A percentile compares a stretch with the other conserved stretches of the same genome.
phyloP scores from a whole-genome alignment of 2,113 vertebrate genomes.

The Cairina moschata region DNA sequence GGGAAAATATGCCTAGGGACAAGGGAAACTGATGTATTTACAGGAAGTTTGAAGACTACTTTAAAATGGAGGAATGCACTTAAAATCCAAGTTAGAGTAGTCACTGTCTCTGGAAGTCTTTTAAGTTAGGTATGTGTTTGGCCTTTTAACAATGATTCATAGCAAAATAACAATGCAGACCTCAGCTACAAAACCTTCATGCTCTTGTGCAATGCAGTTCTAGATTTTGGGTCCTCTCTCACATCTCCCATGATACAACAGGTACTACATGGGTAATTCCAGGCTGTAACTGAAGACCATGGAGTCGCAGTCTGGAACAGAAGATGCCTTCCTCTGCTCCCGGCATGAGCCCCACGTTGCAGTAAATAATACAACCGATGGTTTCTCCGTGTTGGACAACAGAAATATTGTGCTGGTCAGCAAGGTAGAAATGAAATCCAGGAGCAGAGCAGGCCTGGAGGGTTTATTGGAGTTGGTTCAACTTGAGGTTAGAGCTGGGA shows the following conservation, averaged over 20 bases:
- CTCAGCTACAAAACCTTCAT: not conserved
- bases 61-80: not conserved
- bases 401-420: not conserved
- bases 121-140: not conserved
- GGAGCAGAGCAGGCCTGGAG: not conserved
- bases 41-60: not conserved
- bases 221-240: not conserved
- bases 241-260: not conserved
- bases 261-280: rapidly evolving
- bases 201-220: no score
- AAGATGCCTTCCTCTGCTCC: not conserved
- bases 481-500: not conserved
- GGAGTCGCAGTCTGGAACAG: not conserved
- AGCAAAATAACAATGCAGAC: not conserved
- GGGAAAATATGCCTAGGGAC: not conserved
- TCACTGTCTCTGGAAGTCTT: not conserved
- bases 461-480: not conserved
- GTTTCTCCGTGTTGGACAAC: not conserved
- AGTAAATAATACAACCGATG: not conserved
- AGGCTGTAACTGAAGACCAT: not conserved
- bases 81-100: not conserved
- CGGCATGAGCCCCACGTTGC: rapidly evolving
- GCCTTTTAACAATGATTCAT: not conserved
- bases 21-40: conserved; percentile 17
- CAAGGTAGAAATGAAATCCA: not conserved